phyloP scores from a whole-genome alignment of 2,797 vertebrate species.

The Chelmon rostratus region DNA sequence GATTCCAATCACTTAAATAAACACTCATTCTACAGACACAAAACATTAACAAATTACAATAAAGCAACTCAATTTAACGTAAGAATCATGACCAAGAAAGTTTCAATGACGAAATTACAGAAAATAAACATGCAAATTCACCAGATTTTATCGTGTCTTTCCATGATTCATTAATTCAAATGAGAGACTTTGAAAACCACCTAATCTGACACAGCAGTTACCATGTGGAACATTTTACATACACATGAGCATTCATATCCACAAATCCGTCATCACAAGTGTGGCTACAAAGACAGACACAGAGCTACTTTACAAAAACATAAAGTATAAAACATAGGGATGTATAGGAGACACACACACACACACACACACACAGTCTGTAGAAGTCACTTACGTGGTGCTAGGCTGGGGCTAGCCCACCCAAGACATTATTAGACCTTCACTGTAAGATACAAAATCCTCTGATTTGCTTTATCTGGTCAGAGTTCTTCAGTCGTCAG shows the following conservation, averaged over 20 bases:
- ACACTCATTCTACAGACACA: neutral
- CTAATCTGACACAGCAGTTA: conserved; percentile 6
- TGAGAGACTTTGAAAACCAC: conserved; percentile 38
- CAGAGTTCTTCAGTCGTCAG: no score
- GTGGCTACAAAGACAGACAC: neutral
- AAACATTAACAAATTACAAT: neutral
- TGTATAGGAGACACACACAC: no score
- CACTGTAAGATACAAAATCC: no score
- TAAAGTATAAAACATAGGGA: neutral
- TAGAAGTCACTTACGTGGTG: no score
- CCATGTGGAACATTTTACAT: neutral
- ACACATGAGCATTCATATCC: neutral
- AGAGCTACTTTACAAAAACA: neutral
- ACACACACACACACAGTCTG: no score
- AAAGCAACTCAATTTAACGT: neutral
- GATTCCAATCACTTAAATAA: neutral
- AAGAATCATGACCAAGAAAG: neutral
- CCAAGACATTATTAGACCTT: no score
- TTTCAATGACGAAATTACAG: neutral
- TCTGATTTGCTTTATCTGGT: no score
- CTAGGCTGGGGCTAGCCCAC: no score
- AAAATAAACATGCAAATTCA: conserved; percentile 9
- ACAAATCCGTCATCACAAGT: neutral
- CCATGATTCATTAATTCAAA: conserved; percentile 46
- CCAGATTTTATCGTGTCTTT: conserved; percentile 6